These are phyloP conservation scores for Nomada hirtipes DNA, from an alignment of 2,888 invertebrate genomes.

Conservation along the genomic window DNA sequence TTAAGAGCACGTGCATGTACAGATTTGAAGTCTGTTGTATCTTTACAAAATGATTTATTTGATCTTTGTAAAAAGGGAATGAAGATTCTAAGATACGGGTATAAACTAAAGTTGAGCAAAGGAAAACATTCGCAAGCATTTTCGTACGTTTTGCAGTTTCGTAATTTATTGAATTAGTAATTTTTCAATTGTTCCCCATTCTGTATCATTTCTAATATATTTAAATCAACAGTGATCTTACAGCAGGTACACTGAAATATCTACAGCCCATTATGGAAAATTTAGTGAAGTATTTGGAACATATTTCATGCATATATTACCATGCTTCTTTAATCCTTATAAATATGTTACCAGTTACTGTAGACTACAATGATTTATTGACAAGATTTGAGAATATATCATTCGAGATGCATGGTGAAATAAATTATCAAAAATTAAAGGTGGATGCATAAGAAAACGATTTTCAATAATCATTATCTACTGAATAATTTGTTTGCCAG, in stretches of 20 bases:
- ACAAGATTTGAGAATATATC: slow-evolving; percentile 68
- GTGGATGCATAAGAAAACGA: slow-evolving; percentile 57
- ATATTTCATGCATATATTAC: slow-evolving; percentile 71
- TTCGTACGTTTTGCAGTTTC: slow-evolving; percentile 68
- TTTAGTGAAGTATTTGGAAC: slow-evolving; percentile 73
- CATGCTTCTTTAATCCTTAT: slow-evolving; percentile 67
- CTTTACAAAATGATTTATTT: slow-evolving; percentile 76
- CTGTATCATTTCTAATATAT: slow-evolving; percentile 20
- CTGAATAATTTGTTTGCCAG: not conserved
- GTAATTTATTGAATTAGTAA: not conserved
- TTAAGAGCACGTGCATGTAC: slow-evolving; percentile 52
- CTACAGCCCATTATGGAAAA: slow-evolving; percentile 74
- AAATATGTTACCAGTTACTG: slow-evolving; percentile 67
- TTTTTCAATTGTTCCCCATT: not conserved
- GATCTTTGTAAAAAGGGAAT: slow-evolving; percentile 73
- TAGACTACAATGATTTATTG: slow-evolving; percentile 56
- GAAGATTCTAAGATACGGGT: slow-evolving; percentile 76
- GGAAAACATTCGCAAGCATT: slow-evolving; percentile 68
- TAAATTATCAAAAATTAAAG: slow-evolving; percentile 76
- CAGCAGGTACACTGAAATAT: slow-evolving; percentile 71
- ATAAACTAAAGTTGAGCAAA: slow-evolving; percentile 66
- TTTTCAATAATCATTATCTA: slow-evolving; percentile 2
- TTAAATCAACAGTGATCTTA: slow-evolving; percentile 71
- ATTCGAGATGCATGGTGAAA: slow-evolving; percentile 72
- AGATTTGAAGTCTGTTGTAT: slow-evolving; percentile 70